phyloP scores from a whole-genome alignment of 2,888 invertebrate genomes.

The Lycocerus yunnanus region DNA sequence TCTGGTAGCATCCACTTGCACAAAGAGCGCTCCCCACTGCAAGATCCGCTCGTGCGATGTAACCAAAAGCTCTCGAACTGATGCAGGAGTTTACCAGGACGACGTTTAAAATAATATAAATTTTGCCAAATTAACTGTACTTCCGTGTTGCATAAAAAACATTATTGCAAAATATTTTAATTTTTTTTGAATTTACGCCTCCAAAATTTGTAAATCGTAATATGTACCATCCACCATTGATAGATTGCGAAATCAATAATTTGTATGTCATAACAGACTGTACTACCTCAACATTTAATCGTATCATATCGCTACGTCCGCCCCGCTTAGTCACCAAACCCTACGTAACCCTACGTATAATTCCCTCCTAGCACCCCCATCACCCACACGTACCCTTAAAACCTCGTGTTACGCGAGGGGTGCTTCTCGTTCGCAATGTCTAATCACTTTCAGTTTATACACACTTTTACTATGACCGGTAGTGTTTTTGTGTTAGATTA shows the following conservation, averaged over 20 bases:
- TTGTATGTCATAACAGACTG: conserved; percentile 5
- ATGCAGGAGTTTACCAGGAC: background rate
- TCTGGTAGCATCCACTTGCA: background rate
- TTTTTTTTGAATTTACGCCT: background rate
- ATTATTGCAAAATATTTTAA: background rate
- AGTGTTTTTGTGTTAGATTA: conserved; percentile 14
- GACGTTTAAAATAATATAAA: background rate
- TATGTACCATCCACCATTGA: background rate
- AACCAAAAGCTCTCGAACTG: background rate
- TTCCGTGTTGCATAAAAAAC: background rate
- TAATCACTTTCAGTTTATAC: conserved; percentile 52
- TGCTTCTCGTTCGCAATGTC: conserved; percentile 52
- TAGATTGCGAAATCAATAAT: conserved; percentile 1
- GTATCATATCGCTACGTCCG: conserved; percentile 33
- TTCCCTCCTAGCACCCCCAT: conserved; percentile 41
- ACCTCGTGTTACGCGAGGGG: conserved; percentile 37
- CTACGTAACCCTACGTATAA: conserved; percentile 41
- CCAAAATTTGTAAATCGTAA: background rate
- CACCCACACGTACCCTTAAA: conserved; percentile 36
- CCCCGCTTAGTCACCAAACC: conserved; percentile 46
- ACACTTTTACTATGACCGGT: conserved; percentile 36
- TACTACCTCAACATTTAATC: conserved; percentile 27
- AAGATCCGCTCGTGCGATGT: background rate
- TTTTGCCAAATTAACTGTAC: background rate
- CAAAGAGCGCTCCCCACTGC: background rate